phyloP scores from a whole-genome alignment of 2,113 vertebrate genomes.

The Origma solitaria region DNA sequence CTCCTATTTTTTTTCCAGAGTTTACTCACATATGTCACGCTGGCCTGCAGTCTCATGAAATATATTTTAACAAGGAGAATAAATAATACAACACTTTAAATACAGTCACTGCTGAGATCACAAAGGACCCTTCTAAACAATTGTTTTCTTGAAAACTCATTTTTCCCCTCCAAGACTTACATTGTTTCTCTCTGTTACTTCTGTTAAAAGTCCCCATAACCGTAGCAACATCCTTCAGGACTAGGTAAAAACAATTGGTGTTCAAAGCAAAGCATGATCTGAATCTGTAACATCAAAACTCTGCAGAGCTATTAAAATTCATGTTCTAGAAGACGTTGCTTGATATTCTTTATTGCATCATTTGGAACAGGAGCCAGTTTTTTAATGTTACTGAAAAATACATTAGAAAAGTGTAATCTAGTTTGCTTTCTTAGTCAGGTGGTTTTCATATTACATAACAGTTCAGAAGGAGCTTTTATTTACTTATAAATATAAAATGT shows the following conservation, averaged over 20 bases:
- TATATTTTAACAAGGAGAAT: background rate
- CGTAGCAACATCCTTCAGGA: background rate
- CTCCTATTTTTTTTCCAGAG: background rate
- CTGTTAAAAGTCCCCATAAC: background rate
- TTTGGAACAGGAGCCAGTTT: background rate
- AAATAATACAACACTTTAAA: background rate
- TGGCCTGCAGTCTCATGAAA: background rate
- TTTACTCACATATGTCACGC: background rate
- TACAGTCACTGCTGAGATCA: background rate
- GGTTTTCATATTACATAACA: background rate
- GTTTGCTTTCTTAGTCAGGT: background rate
- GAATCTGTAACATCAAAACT: background rate
- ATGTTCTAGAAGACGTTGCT: background rate
- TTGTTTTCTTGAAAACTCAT: background rate
- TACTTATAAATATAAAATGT: background rate
- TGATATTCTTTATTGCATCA: background rate
- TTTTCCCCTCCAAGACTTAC: background rate
- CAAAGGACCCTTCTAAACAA: background rate
- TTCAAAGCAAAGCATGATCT: background rate
- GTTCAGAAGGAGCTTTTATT: background rate
- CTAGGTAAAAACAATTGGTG: background rate
- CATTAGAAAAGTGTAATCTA: background rate
- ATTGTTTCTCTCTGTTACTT: background rate
- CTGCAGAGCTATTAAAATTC: slow-evolving; percentile 3
- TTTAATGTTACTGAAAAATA: slow-evolving; percentile 16